A percentile compares a stretch with the other conserved stretches of the same genome.
Evolutionary conservation across 2,797 vertebrate genomes (phyloP).

Genomic region (Myotis pilosus): DNA sequence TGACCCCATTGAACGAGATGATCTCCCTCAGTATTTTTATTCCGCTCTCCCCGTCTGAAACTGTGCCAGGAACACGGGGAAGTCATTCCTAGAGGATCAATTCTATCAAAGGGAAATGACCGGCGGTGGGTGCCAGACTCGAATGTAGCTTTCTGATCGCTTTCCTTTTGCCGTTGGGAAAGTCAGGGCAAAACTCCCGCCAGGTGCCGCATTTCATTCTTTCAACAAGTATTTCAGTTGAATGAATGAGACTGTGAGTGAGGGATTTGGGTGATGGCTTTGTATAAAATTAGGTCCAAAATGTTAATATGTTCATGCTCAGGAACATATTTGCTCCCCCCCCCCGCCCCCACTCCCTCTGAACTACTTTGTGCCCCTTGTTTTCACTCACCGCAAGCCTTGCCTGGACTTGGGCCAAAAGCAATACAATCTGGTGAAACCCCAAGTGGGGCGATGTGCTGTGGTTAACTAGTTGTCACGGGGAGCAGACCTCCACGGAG

Average conservation of each 20-base stretch:
- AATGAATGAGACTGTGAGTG: not conserved
- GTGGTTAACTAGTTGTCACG: rapidly evolving
- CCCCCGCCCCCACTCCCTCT: not conserved
- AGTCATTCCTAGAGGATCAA: not conserved
- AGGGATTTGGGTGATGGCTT: not conserved
- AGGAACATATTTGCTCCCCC: not conserved
- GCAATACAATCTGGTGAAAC: not conserved
- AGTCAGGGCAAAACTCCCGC: not conserved
- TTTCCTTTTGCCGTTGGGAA: not conserved
- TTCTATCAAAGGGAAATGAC: not conserved
- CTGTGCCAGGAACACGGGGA: not conserved
- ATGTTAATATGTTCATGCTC: not conserved
- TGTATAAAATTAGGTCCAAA: not conserved
- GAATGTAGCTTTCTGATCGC: not conserved
- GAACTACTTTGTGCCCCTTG: not conserved
- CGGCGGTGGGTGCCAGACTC: not conserved
- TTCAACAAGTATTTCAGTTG: not conserved
- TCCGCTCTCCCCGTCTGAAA: not conserved
- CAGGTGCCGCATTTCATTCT: not conserved
- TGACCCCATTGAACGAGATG: rapidly evolving
- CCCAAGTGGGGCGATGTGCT: not conserved
- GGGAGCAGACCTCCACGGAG: not conserved
- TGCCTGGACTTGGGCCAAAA: not conserved
- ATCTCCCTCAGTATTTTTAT: not conserved
- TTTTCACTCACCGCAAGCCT: not conserved